A percentile compares a stretch with the other conserved stretches of the same genome.
phyloP scores from a whole-genome alignment of 2,888 invertebrate species.

The Ichneumoninae sp. region DNA sequence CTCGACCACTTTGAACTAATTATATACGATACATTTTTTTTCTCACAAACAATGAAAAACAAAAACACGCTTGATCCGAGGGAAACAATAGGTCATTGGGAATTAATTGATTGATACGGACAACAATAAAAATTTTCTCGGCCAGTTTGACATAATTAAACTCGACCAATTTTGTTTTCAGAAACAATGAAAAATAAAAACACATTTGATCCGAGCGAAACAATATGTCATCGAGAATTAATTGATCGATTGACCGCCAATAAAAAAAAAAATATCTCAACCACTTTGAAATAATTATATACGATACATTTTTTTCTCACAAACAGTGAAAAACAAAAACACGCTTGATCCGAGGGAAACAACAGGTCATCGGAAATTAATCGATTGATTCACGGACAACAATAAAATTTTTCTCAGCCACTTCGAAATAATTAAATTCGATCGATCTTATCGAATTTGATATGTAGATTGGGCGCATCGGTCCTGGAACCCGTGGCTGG shows the following conservation, averaged over 20 bases:
- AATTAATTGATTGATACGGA: background rate
- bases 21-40: slow-evolving; percentile 15
- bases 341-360: no score
- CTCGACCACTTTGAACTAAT: background rate
- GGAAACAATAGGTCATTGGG: no score
- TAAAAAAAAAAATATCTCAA: no score
- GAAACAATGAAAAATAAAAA: no score
- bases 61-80: no score
- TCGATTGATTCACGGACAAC: background rate
- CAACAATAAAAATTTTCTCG: background rate
- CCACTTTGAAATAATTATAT: background rate
- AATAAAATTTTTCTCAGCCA: background rate
- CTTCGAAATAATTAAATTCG: slow-evolving; percentile 3
- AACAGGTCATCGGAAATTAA: no score
- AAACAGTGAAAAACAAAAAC: no score
- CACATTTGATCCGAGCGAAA: no score
- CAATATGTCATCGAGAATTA: no score
- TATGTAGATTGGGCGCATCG: background rate
- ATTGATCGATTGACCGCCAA: no score
- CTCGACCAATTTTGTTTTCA: slow-evolving; percentile 2
- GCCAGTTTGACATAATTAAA: background rate
- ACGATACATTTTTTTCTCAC: slow-evolving; percentile 5
- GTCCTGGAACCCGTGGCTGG: background rate
- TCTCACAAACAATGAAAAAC: no score
- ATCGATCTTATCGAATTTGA: background rate